Evolutionary conservation across 1,140 invertebrate species (phyloP), one percentile per base, ranked within the genome.

Genomic region (Musca vetustissima): DNA sequence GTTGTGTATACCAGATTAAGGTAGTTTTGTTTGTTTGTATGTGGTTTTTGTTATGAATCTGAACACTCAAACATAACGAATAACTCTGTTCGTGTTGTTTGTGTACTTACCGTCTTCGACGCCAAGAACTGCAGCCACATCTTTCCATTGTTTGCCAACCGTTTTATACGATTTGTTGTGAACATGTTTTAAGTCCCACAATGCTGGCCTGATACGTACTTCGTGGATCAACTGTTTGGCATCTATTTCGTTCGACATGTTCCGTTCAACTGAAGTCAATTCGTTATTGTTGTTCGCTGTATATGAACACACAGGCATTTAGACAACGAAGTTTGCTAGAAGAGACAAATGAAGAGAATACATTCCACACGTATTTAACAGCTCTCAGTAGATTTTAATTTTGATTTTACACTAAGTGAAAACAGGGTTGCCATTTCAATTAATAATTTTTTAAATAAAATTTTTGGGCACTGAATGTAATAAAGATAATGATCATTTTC

Each of bases 201-300:
- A 71, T 55, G 75, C 72, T 19, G 77, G 78, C 8, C 75, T 72
- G 19, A 69, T 74, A 64, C 57, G 70, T 43, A 80, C 75, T 69
- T 79, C 78, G 61, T 53, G 61, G 69, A 80, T 80, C 71, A 80
- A 74, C 50, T 72, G 76, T n/a, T 13, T 28, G 64, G 74, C 73
- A 74, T 80, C 78, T 73, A 80, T 77, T 69, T 76, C 70, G 55
- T 73, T 74, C 71, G 70, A 69, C 72, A 71, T 78, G 36, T 61
- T 32, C 36, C 57, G 57, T 32, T 19, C 28, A 36, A 61, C 57
- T 61, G 43, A 61, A 61, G n/a, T 28, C n/a, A 28, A 19, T 43
- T 61, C 57, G 57, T 61, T 36, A 36, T 19, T 19, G 19, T 28
- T 28, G 2, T 57, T n/a, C 25, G 2, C 28, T 9, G 15, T 7